Conservation (phyloP, 2,888 invertebrate species). For the Hermaeophaga mercurialis region DNA sequence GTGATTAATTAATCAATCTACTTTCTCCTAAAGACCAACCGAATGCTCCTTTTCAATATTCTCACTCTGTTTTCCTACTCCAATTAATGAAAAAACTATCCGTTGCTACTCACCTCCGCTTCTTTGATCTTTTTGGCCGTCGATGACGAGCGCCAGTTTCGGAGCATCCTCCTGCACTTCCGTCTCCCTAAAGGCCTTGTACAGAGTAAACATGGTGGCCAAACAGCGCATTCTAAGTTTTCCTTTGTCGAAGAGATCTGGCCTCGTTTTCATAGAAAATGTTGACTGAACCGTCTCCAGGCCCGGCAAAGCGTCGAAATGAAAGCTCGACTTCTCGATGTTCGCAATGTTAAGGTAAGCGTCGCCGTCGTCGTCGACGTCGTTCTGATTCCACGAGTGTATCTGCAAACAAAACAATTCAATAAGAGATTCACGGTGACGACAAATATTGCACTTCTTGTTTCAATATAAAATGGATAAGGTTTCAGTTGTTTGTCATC, state of each 20-base stretch:
- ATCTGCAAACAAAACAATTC: conserved; percentile 11
- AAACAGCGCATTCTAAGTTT: conserved; percentile 52
- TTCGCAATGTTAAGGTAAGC: conserved; percentile 5
- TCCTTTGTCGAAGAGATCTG: conserved; percentile 51
- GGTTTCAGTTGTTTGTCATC: too few relatives aligned
- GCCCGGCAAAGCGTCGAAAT: conserved; percentile 49
- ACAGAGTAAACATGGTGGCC: conserved; percentile 53
- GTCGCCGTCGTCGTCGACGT: conserved; percentile 5
- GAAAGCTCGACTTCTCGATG: conserved; percentile 37
- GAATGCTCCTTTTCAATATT: too few relatives aligned
- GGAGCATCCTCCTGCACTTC: conserved; percentile 53
- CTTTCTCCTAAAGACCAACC: too few relatives aligned
- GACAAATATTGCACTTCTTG: too few relatives aligned
- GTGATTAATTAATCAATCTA: too few relatives aligned
- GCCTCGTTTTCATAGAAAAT: conserved; percentile 48
- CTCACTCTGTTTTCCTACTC: not conserved
- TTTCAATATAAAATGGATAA: too few relatives aligned
- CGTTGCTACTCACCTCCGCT: conserved; percentile 17
- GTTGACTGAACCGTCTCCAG: conserved; percentile 52
- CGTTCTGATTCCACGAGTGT: not conserved
- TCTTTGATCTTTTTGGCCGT: conserved; percentile 24
- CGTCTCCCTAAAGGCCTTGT: conserved; percentile 48
- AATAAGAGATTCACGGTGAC: not conserved
- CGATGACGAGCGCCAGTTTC: conserved; percentile 43
- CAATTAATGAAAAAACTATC: not conserved